phyloP scores from a whole-genome alignment of 2,888 invertebrate species.

The Ellobium chinense region DNA sequence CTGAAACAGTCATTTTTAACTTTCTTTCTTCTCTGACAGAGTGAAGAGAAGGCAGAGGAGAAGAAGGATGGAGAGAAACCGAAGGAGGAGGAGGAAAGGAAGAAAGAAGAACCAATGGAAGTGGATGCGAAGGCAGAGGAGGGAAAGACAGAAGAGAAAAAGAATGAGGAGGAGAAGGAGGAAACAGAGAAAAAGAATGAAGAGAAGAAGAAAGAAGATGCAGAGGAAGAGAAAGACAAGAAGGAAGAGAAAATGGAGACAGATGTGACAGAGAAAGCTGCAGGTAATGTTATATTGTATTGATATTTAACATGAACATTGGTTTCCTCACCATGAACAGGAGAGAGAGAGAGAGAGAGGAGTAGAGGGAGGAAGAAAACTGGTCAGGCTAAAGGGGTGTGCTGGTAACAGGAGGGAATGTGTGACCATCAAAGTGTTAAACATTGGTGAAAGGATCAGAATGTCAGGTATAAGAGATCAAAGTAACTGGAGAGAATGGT shows the following conservation, averaged over 20 bases:
- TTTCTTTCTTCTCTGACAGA: conserved; percentile 17
- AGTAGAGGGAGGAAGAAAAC: no score
- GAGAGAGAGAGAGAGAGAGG: no score
- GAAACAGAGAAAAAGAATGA: no score
- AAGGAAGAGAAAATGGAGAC: conserved; percentile 28
- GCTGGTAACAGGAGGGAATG: no score
- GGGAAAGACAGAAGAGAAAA: conserved; percentile 23
- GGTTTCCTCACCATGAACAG: no score
- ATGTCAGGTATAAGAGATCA: no score
- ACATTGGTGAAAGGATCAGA: no score
- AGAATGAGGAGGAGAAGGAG: conserved; percentile 43
- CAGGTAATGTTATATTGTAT: neutral
- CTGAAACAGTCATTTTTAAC: neutral
- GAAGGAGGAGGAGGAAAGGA: no score
- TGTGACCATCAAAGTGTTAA: no score
- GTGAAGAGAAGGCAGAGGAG: conserved; percentile 48
- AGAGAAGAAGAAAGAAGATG: conserved; percentile 48
- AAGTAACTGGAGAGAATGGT: no score
- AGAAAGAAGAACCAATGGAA: conserved; percentile 19
- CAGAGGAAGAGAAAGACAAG: conserved; percentile 38
- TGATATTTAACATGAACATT: no score
- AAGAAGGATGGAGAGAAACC: conserved; percentile 47
- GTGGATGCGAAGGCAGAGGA: neutral
- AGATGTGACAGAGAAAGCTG: conserved; percentile 27
- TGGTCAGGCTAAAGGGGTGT: no score